Percentiles rank a stretch among this genome's conserved stretches.
These are phyloP conservation scores for Xestia rhomboidea DNA, from an alignment of 2,888 invertebrate species.

Conservation along the genomic window DNA sequence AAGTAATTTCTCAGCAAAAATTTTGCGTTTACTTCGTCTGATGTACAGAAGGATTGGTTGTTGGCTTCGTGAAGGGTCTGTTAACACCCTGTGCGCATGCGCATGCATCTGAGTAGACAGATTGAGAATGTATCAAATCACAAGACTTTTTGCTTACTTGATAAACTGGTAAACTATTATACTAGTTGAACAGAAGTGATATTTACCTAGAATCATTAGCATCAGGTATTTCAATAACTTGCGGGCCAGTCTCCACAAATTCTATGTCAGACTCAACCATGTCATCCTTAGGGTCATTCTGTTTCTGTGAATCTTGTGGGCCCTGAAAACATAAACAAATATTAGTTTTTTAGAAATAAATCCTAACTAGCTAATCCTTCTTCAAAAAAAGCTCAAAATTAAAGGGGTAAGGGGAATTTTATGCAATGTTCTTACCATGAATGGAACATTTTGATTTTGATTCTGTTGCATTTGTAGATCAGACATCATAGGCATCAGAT, in stretches of 20 bases:
- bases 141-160: neutral
- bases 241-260: conserved; percentile 92
- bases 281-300: conserved; percentile 83
- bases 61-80: too few species aligned
- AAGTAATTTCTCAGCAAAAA: too few species aligned
- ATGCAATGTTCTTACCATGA: conserved; percentile 77
- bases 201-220: conserved; percentile 88
- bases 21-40: too few species aligned
- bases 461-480: conserved; percentile 86
- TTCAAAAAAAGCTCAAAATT: neutral
- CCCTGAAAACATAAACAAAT: conserved; percentile 70
- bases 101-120: neutral
- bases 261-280: conserved; percentile 92
- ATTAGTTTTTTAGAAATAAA: conserved; percentile 5
- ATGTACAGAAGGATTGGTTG: too few species aligned
- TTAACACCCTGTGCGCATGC: too few species aligned
- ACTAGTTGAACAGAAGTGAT: neutral
- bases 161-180: neutral
- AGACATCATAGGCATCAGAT: conserved; percentile 87
- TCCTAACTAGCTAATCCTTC: conserved; percentile 42
- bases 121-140: neutral
- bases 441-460: conserved; percentile 81
- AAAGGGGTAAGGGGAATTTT: neutral
- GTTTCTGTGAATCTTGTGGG: conserved; percentile 80
- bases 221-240: conserved; percentile 92